Base-by-base conservation (phyloP, 2,113 vertebrate species). In the Pampusana beccarii region DNA sequence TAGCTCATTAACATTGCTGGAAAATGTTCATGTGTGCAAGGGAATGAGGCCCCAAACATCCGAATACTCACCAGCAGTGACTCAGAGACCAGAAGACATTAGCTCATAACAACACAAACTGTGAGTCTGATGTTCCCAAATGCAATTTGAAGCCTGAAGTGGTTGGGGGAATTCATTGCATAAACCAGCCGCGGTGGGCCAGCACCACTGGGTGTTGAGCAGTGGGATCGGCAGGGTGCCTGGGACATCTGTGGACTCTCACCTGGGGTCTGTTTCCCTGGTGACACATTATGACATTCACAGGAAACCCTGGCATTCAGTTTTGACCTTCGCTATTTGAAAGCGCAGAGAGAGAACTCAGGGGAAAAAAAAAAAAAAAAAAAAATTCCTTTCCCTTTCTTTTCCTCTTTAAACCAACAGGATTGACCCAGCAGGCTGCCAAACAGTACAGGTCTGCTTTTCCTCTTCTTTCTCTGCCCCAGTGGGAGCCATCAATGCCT, bases 81-180 rank as follows among this genome's bases (percentile, higher is more conserved):
- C 62, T 93, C 85, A 94, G 84, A 95, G 38, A 90, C 42, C 65
- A 75, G 79, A 66, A 94, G 80, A 86, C 61, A 11, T 82, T 73
- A 86, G 86, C 67, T 88, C 46, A 34, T 58, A 83, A 46, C 16
- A 54, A 38, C 4, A 7, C 12, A 51, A 75, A 77, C 21, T 2
- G 0, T 5, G 33, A 72, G 56, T 13, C 34, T 62, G 62, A 58
- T 38, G 54, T 26, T 89, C 38, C 44, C 66, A 75, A 69, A 61
- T 31, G 57, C 10, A 46, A 14, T 74, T 16, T 80, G 72, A 93
- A 87, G 50, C 13, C 72, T 56, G 57, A 33, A 18, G 24, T 71
- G 24, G 5, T 20, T 65, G 38, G 10, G 17, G 29, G 17, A 54
- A 67, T 62, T 91, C 11, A 16, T 46, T 54, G 34, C 17, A 34